phyloP scores from a whole-genome alignment of 2,888 invertebrate genomes.

The Micoletzkya japonica region DNA sequence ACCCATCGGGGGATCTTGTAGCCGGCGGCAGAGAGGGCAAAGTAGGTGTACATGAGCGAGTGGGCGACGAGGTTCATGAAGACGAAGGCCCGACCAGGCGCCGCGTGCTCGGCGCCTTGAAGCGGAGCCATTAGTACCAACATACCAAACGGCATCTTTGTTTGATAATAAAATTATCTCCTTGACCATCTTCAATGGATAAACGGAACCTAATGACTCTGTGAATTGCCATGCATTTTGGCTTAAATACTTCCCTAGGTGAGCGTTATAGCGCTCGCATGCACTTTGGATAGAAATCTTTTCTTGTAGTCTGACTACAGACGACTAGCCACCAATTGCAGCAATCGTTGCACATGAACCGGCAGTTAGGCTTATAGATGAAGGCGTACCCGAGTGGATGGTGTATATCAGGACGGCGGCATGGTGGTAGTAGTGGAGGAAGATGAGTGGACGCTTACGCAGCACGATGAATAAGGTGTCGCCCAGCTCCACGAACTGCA shows the following conservation, averaged over 20 bases:
- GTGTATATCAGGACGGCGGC: conserved; percentile 63
- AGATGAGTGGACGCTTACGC: conserved; percentile 57
- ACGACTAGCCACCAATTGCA: too few relatives aligned
- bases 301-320: too few relatives aligned
- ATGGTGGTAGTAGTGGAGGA: conserved; percentile 64
- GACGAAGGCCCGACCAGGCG: conserved; percentile 60
- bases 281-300: too few relatives aligned
- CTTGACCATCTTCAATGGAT: too few relatives aligned
- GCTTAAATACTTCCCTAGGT: too few relatives aligned
- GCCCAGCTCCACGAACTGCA: conserved; percentile 56
- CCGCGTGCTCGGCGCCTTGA: conserved; percentile 61
- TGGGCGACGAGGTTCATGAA: conserved; percentile 69
- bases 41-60: conserved; percentile 69
- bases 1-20: conserved; percentile 69
- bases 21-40: conserved; percentile 65
- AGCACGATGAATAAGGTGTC: conserved; percentile 62
- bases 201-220: too few relatives aligned
- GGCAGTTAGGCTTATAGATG: neutral
- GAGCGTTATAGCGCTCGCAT: too few relatives aligned
- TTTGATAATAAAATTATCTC: too few relatives aligned
- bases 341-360: too few relatives aligned
- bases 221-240: too few relatives aligned
- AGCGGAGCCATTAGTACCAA: too few relatives aligned
- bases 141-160: too few relatives aligned
- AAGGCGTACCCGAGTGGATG: conserved; percentile 60